phyloP scores from a whole-genome alignment of 2,888 invertebrate species.

The Oxycera nigricornis region DNA sequence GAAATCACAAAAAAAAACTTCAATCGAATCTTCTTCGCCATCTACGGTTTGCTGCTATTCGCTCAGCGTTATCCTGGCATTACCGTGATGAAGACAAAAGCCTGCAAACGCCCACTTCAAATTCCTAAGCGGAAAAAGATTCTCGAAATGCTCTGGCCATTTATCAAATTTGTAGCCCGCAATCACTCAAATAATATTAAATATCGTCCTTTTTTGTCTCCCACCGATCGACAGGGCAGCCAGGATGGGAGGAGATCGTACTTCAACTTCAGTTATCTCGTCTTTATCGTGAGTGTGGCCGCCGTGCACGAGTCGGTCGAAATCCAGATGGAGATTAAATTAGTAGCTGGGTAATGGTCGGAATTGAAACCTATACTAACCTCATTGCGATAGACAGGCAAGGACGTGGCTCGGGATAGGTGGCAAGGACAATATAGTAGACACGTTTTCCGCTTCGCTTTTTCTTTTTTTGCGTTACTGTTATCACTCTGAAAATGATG shows the following conservation, averaged over 20 bases:
- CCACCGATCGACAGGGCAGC: neutral
- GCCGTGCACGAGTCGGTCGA: neutral
- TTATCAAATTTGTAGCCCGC: conserved; percentile 43
- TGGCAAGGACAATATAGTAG: neutral
- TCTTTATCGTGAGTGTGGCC: conserved; percentile 10
- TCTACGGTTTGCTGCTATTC: no score
- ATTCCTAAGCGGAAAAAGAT: neutral
- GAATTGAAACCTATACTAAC: conserved; percentile 27
- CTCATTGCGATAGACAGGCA: neutral
- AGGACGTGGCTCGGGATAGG: neutral
- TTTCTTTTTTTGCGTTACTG: neutral
- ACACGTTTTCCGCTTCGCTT: conserved; percentile 29
- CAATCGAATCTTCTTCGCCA: no score
- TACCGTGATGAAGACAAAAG: no score
- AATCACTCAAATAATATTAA: conserved; percentile 45
- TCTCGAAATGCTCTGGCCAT: conserved; percentile 39
- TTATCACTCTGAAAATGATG: conserved; percentile 26
- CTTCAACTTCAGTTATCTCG: neutral
- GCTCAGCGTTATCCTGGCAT: no score
- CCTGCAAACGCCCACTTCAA: no score
- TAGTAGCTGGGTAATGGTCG: neutral
- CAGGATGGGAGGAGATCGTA: neutral
- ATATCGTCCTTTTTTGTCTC: conserved; percentile 37
- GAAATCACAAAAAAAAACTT: no score
- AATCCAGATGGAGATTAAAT: neutral